Evolutionary conservation across 2,797 vertebrate species (phyloP).

Genomic region (Onychomys torridus): DNA sequence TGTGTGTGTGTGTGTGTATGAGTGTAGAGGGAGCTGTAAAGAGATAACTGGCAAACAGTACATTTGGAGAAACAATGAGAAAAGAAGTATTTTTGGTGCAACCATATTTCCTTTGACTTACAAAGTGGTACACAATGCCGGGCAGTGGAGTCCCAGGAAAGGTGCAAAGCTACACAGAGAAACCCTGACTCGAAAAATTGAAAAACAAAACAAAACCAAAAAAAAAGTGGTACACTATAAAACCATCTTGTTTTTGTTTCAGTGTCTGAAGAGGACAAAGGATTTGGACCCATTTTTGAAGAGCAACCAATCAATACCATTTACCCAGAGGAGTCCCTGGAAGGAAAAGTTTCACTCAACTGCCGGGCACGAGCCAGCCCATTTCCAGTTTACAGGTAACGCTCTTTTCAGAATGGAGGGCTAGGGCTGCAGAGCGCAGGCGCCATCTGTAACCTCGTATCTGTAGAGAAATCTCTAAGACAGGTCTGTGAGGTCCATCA

Average conservation of each 20-base stretch:
- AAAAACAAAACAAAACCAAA: too few relatives aligned
- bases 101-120: neutral
- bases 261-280: constrained; percentile 92
- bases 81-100: neutral
- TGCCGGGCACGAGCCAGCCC: constrained; percentile 95
- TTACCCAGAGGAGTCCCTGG: constrained; percentile 97
- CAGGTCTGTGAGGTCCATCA: neutral
- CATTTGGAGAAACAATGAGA: neutral
- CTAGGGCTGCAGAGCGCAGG: neutral
- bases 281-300: constrained; percentile 97
- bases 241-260: constrained; percentile 71
- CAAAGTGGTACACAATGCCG: neutral
- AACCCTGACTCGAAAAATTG: too few relatives aligned
- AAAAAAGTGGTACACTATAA: neutral
- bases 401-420: neutral
- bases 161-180: too few relatives aligned
- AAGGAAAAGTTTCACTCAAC: constrained; percentile 95
- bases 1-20: neutral
- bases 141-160: too few relatives aligned
- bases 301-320: constrained; percentile 97
- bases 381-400: constrained; percentile 95
- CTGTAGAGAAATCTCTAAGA: neutral
- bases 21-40: neutral
- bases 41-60: too few relatives aligned
- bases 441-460: neutral